Conservation (phyloP, 2,113 vertebrate genomes). For the Bufo bufo region DNA sequence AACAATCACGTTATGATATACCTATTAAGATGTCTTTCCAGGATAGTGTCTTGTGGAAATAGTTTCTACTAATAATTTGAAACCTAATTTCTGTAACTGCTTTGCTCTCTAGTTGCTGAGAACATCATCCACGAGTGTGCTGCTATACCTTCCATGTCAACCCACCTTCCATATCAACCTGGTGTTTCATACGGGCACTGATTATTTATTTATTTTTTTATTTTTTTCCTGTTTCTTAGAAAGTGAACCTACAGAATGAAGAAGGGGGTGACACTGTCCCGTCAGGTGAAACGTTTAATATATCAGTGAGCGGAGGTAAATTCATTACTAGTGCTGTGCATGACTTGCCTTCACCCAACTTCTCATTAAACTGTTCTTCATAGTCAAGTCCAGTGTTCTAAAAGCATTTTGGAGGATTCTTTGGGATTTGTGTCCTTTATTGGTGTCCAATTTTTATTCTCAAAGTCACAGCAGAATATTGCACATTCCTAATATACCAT, state of each 20-base stretch:
- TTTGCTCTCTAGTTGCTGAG: slow-evolving; percentile 2
- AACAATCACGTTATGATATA: not conserved
- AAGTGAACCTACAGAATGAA: slow-evolving; percentile 56
- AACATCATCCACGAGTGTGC: not conserved
- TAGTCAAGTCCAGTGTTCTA: not conserved
- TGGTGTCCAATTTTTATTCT: too few relatives aligned
- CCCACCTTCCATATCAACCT: not conserved
- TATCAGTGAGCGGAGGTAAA: slow-evolving; percentile 84
- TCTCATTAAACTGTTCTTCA: not conserved
- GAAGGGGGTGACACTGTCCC: slow-evolving; percentile 62
- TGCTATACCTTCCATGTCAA: not conserved
- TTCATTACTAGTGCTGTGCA: not conserved
- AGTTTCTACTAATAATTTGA: not conserved
- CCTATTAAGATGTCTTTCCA: too few relatives aligned
- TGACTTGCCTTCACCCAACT: not conserved
- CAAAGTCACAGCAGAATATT: too few relatives aligned
- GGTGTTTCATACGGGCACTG: not conserved
- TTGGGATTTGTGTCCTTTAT: too few relatives aligned
- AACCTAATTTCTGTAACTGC: not conserved
- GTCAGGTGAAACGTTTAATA: slow-evolving; percentile 73
- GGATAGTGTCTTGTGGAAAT: not conserved
- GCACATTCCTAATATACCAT: too few relatives aligned
- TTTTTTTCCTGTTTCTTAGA: slow-evolving; percentile 44
- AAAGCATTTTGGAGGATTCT: too few relatives aligned
- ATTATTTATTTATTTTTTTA: not conserved